Evolutionary conservation across 1,140 invertebrate species (phyloP).

Genomic region (Meloidogyne chitwoodi): DNA sequence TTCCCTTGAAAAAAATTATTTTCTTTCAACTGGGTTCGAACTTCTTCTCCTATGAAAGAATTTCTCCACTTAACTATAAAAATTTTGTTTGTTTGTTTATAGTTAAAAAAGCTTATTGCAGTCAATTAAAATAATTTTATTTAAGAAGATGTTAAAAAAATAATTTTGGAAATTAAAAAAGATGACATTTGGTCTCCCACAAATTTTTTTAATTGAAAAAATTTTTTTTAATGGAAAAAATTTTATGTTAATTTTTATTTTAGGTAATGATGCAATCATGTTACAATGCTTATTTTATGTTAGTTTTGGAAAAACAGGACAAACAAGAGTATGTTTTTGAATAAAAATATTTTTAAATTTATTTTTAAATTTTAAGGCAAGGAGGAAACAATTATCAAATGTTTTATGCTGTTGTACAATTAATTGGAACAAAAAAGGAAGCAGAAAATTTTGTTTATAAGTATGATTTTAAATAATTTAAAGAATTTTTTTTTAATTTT

Average conservation of each 20-base stretch:
- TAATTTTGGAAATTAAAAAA: too few relatives aligned
- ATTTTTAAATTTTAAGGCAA: constrained; percentile 60
- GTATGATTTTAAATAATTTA: constrained; percentile 60
- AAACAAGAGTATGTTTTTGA: constrained; percentile 34
- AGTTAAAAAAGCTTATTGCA: too few relatives aligned
- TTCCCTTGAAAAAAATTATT: too few relatives aligned
- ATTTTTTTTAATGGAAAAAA: too few relatives aligned
- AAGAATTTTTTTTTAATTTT: constrained; percentile 13
- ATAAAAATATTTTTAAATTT: background rate
- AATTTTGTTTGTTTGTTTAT: too few relatives aligned
- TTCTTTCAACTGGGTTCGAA: too few relatives aligned
- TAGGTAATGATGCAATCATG: constrained; percentile 94
- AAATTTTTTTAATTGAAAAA: too few relatives aligned
- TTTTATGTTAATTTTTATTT: too few relatives aligned
- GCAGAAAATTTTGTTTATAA: constrained; percentile 98
- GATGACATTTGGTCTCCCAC: background rate
- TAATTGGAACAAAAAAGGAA: constrained; percentile 96
- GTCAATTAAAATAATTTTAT: too few relatives aligned
- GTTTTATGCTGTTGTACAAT: constrained; percentile 98
- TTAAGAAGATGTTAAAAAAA: too few relatives aligned
- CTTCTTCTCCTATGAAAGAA: too few relatives aligned
- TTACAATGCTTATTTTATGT: constrained; percentile 97
- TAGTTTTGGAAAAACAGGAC: constrained; percentile 95
- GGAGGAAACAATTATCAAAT: constrained; percentile 88
- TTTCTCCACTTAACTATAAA: too few relatives aligned